Percentiles rank a stretch among this genome's conserved stretches.
phyloP scores from a whole-genome alignment of 2,113 vertebrate species.

The Rhadina sibilatrix region DNA sequence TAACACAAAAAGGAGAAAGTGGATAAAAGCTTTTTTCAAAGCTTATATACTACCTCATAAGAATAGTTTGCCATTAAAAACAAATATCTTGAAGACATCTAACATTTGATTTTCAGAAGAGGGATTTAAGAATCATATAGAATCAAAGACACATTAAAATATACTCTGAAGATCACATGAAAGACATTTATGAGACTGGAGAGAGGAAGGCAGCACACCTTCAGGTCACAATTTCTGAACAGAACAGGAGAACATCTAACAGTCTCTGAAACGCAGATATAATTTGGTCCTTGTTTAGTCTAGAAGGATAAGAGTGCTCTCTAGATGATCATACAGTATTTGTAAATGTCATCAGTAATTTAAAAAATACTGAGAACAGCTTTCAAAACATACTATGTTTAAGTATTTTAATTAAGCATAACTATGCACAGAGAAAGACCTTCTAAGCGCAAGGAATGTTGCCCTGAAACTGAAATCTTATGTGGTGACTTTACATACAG shows the following conservation, averaged over 20 bases:
- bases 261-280: background rate
- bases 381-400: background rate
- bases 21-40: background rate
- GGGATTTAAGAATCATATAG: background rate
- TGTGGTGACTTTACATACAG: background rate
- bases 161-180: background rate
- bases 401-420: background rate
- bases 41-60: background rate
- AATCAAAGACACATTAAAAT: background rate
- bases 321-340: background rate
- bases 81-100: background rate
- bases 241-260: background rate
- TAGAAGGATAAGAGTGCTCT: background rate
- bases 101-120: background rate
- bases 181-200: background rate
- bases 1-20: background rate
- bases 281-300: background rate
- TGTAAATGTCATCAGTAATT: background rate
- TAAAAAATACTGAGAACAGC: background rate
- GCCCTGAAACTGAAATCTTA: background rate
- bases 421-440: background rate
- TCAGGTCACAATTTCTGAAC: background rate
- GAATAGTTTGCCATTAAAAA: background rate
- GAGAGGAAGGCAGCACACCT: background rate
- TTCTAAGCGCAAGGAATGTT: background rate